Percentiles rank a stretch among this genome's conserved stretches.
phyloP scores from a whole-genome alignment of 2,113 vertebrate species.

The Neogobius melanostomus region DNA sequence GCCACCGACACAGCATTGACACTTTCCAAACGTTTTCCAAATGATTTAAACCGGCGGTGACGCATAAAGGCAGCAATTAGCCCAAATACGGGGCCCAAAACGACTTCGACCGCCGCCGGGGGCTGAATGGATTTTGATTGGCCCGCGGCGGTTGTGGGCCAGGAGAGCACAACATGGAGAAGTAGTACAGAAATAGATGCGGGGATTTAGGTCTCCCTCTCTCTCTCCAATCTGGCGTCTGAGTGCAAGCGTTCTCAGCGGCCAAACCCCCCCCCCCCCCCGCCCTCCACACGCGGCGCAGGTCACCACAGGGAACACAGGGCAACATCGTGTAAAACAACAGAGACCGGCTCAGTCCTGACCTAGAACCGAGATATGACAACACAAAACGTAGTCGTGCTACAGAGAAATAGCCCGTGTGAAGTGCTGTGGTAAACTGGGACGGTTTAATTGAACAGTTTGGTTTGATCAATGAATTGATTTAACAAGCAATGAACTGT shows the following conservation, averaged over 20 bases:
- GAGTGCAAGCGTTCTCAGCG: constrained; percentile 40
- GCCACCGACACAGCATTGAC: not conserved
- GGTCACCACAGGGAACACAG: constrained; percentile 59
- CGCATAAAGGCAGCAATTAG: constrained; percentile 58
- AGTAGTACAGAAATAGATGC: constrained; percentile 68
- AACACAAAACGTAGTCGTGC: not conserved
- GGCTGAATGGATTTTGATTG: constrained; percentile 38
- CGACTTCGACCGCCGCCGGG: constrained; percentile 48
- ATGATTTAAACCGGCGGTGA: constrained; percentile 38
- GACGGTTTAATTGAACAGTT: too few species aligned
- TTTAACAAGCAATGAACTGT: too few species aligned
- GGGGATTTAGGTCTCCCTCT: constrained; percentile 71
- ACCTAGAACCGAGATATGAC: constrained; percentile 1
- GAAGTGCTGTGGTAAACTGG: too few species aligned
- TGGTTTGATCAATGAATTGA: too few species aligned
- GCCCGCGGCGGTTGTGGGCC: constrained; percentile 53
- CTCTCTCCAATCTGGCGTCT: constrained; percentile 64
- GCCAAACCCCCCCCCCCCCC: not conserved
- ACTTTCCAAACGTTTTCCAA: not conserved
- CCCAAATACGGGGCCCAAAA: constrained; percentile 58
- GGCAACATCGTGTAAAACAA: constrained; percentile 31
- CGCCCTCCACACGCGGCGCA: constrained; percentile 30
- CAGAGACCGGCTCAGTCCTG: not conserved
- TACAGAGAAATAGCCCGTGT: not conserved
- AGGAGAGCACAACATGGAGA: constrained; percentile 56